Evolutionary conservation across 2,113 vertebrate species (phyloP).

Genomic region (Limanda limanda): DNA sequence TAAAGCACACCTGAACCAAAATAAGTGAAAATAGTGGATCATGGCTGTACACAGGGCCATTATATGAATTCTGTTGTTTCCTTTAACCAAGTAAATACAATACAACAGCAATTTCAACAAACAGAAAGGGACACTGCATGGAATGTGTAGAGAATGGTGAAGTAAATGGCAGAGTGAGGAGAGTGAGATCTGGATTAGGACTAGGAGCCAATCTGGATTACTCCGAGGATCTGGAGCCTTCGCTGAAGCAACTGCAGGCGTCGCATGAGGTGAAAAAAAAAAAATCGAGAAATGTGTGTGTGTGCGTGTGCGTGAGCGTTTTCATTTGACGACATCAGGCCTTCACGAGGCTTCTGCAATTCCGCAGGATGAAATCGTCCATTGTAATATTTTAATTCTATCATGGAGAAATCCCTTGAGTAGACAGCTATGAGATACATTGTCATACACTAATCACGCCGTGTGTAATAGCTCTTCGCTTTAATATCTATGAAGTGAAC

Average conservation of each 20-base stretch:
- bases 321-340: slow-evolving; percentile 6
- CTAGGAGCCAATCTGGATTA: slow-evolving; percentile 67
- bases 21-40: background rate
- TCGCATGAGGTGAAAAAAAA: background rate
- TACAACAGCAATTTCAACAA: background rate
- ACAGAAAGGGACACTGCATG: background rate
- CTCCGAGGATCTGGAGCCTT: slow-evolving; percentile 46
- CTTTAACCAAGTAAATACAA: background rate
- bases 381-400: slow-evolving; percentile 36
- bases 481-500: slow-evolving; percentile 56
- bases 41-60: background rate
- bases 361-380: slow-evolving; percentile 4
- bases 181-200: slow-evolving; percentile 59
- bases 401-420: slow-evolving; percentile 37
- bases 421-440: slow-evolving; percentile 17
- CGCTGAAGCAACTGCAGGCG: slow-evolving; percentile 37
- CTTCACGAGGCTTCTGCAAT: background rate
- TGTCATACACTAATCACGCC: slow-evolving; percentile 20
- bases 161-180: background rate
- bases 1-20: background rate
- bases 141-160: background rate
- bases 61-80: too few species aligned
- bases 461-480: slow-evolving; percentile 45
- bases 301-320: background rate
- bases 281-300: slow-evolving; percentile 9